phyloP scores from a whole-genome alignment of 2,113 vertebrate genomes.

The Ginglymostoma cirratum region DNA sequence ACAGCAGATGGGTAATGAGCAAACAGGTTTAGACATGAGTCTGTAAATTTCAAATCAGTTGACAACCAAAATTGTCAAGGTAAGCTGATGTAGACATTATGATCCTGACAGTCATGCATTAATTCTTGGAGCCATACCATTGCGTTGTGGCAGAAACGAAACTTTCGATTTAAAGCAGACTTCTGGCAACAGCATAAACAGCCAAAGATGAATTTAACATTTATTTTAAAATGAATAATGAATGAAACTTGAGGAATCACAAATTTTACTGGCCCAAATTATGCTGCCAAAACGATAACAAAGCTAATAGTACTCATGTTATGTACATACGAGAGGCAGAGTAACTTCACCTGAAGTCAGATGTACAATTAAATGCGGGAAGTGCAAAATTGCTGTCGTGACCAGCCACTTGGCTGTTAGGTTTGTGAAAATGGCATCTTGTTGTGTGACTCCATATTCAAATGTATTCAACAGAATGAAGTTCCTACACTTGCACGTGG shows the following conservation, averaged over 20 bases:
- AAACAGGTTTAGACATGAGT: not conserved
- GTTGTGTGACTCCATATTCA: not conserved
- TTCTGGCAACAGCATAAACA: not conserved
- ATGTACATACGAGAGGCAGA: not conserved
- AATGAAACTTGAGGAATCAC: not conserved
- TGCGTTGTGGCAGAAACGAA: not conserved
- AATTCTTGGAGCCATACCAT: not conserved
- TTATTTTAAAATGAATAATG: not conserved
- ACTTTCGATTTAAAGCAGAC: not conserved
- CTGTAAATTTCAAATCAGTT: constrained; percentile 30
- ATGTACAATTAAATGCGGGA: not conserved
- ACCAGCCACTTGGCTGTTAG: not conserved
- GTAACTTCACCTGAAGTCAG: not conserved
- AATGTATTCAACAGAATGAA: not conserved
- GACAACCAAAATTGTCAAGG: constrained; percentile 26
- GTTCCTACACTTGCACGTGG: not conserved
- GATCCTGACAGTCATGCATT: not conserved
- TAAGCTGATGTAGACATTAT: constrained; percentile 21
- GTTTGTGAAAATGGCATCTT: not conserved
- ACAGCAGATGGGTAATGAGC: constrained; percentile 22
- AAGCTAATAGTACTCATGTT: not conserved
- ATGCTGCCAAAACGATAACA: not conserved
- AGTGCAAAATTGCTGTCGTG: not conserved
- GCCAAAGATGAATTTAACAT: not conserved
- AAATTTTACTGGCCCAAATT: not conserved